These are phyloP conservation scores for Delichon dasypus DNA, from an alignment of 2,797 vertebrate species.

Conservation along the genomic window DNA sequence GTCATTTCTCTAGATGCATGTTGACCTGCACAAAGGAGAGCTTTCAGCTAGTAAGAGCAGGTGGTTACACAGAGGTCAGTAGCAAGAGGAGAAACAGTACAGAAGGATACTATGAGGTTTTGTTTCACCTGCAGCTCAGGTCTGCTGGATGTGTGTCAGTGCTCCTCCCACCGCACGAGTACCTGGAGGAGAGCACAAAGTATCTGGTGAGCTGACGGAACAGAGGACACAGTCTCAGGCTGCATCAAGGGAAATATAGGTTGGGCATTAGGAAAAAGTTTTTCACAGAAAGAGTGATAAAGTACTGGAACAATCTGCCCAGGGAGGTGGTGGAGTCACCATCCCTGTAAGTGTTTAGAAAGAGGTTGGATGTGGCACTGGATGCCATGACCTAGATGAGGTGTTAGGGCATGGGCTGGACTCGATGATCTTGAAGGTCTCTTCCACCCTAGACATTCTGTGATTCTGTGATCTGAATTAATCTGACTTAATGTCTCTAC, in stretches of 20 bases:
- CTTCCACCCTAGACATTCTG: no score
- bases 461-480: not conserved
- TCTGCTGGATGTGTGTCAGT: fast-evolving
- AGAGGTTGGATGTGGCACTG: no score
- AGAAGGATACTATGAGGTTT: not conserved
- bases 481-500: not conserved
- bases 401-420: no score
- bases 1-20: not conserved
- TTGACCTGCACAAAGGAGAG: not conserved
- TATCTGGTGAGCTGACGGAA: not conserved
- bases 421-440: no score
- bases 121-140: not conserved
- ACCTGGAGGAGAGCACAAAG: not conserved
- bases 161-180: not conserved
- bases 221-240: no score
- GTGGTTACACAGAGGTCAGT: not conserved
- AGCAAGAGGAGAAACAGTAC: not conserved
- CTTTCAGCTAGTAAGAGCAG: not conserved
- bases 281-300: no score
- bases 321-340: no score
- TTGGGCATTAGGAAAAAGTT: no score
- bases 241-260: no score
- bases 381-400: no score
- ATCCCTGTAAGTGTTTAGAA: no score
- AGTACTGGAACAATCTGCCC: no score